Evolutionary conservation across 2,113 vertebrate genomes (phyloP), one percentile per base, ranked within the genome.

Genomic region (Marmota monax): DNA sequence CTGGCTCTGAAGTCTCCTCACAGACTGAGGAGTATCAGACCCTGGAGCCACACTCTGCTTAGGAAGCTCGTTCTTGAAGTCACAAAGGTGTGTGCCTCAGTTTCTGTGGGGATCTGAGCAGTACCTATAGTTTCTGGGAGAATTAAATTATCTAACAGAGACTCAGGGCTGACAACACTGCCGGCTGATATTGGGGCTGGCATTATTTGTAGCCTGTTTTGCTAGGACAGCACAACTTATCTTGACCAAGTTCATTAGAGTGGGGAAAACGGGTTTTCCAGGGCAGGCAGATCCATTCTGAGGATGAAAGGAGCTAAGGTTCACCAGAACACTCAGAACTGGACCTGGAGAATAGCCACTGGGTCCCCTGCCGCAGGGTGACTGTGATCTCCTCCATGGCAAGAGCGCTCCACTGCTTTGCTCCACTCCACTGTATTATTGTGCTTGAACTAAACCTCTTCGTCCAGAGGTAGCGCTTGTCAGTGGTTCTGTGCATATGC

Each of bases 181-280:
- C 25, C 16, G 27, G 7, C n/a, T n/a, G 11, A 34, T 22, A 8
- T 10, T 11, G 37, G 53, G 9, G 11, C 0, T 9, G 7, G 37
- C 2, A 14, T 1, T 58, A 6, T 72, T 39, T 51, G 58, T 37
- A 34, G 29, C 3, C 45, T 84, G 2, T 48, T 84, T 42, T 42
- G 48, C 29, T 72, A 34, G 17, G 14, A 53, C 17, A 67, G 2
- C 78, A 73, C 63, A 39, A 72, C 14, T 69, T 69, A 37, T 17
- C 25, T n/a, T 14, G 22, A 20, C 45, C 74, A 86, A 27, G 25
- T 58, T 82, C 37, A 22, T 22, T 39, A 25, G 51, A 78, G 56
- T 29, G 53, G 82, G 65, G 72, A 67, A 83, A 51, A 83, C 14
- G 93, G 29, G 34, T 5, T 74, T 85, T 70, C 29, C 20, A 94